Percentiles rank a stretch among this genome's conserved stretches.
These are phyloP conservation scores for Cyclophora albipunctata DNA, from an alignment of 2,888 invertebrate species.

Conservation along the genomic window DNA sequence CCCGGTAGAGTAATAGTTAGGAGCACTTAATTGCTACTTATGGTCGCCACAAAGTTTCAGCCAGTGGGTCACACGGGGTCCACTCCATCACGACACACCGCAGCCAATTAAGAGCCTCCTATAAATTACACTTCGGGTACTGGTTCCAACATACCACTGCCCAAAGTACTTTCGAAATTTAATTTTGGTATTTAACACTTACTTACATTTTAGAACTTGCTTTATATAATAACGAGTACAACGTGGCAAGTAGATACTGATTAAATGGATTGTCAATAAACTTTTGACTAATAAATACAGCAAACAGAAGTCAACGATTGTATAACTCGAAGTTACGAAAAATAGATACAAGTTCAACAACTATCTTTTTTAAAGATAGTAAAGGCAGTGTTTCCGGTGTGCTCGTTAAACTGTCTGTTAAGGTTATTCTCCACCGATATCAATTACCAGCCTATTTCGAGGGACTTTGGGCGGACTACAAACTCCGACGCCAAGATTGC, in stretches of 20 bases:
- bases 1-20: not conserved
- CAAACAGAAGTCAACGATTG: not conserved
- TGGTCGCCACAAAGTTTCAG: constrained; percentile 8
- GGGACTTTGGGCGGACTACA: too few species aligned
- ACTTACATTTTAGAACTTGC: not conserved
- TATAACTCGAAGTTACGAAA: not conserved
- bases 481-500: too few species aligned
- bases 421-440: too few species aligned
- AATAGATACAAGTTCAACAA: not conserved
- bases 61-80: constrained; percentile 9
- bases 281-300: not conserved
- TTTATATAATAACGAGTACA: not conserved
- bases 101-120: constrained; percentile 15
- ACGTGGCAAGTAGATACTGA: not conserved
- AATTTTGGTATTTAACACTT: not conserved
- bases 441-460: too few species aligned
- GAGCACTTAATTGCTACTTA: constrained; percentile 11
- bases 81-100: constrained; percentile 11
- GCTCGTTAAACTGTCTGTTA: too few species aligned
- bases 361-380: too few species aligned
- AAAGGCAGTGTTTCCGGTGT: too few species aligned
- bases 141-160: not conserved
- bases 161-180: not conserved
- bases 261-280: not conserved
- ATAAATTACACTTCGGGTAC: constrained; percentile 11